Conservation (phyloP, 2,797 vertebrate genomes). For the Bovichtus diacanthus region DNA sequence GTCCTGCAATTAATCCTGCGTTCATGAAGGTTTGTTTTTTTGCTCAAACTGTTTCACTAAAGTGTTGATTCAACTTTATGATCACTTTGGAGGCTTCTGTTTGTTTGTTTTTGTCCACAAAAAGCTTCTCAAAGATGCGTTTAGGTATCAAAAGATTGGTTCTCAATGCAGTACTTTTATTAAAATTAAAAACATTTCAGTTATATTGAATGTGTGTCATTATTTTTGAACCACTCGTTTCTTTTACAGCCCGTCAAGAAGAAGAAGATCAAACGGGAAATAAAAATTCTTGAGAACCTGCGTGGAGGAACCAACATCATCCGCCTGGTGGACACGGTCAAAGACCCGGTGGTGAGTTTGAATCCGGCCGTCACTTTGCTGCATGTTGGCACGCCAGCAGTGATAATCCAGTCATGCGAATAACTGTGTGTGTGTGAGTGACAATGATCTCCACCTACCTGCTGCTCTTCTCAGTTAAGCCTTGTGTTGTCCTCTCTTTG, state of each 20-base stretch:
- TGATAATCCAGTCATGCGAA: slow-evolving; percentile 35
- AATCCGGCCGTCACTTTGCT: background rate
- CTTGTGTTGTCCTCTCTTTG: slow-evolving; percentile 81
- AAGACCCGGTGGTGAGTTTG: slow-evolving; percentile 94
- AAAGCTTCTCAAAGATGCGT: too few species aligned
- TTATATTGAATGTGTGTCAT: background rate
- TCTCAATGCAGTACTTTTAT: background rate
- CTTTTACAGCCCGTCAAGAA: slow-evolving; percentile 96
- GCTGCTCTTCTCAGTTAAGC: slow-evolving; percentile 61
- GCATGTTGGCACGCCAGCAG: slow-evolving; percentile 42
- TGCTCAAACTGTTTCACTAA: too few species aligned
- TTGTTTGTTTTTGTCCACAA: too few species aligned
- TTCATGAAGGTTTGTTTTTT: background rate
- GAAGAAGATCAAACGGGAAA: slow-evolving; percentile 99
- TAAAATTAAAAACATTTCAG: too few species aligned
- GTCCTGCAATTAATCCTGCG: background rate
- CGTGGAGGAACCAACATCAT: slow-evolving; percentile 99
- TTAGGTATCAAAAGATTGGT: background rate
- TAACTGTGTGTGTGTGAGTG: background rate
- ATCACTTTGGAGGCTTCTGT: too few species aligned
- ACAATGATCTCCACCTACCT: slow-evolving; percentile 49
- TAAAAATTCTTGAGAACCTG: slow-evolving; percentile 98
- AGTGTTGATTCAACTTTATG: too few species aligned
- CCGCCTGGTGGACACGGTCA: slow-evolving; percentile 97
- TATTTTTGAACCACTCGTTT: background rate